phyloP scores from a whole-genome alignment of 1,140 invertebrate genomes.

The Drosophila kanapiae region DNA sequence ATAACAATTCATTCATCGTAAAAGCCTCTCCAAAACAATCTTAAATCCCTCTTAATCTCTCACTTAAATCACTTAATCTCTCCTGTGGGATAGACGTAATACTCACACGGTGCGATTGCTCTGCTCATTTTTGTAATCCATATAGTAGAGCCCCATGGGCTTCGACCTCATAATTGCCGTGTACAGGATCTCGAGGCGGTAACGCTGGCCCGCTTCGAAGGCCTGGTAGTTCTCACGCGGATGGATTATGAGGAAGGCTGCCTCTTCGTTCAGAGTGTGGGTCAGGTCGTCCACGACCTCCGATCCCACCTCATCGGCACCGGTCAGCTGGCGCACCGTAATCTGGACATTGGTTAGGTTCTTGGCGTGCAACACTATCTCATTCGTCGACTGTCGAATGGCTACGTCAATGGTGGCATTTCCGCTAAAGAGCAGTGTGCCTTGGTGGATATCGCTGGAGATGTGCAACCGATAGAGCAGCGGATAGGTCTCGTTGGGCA shows the following conservation, averaged over 20 bases:
- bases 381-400: slow-evolving; percentile 77
- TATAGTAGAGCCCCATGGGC: slow-evolving; percentile 88
- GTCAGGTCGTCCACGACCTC: slow-evolving; percentile 60
- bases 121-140: slow-evolving; percentile 85
- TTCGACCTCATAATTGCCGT: slow-evolving; percentile 70
- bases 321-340: slow-evolving; percentile 53
- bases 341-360: slow-evolving; percentile 74
- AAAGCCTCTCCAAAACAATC: background rate
- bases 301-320: slow-evolving; percentile 6
- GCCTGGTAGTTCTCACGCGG: slow-evolving; percentile 67
- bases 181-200: slow-evolving; percentile 71
- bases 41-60: background rate
- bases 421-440: slow-evolving; percentile 86
- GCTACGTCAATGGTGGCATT: slow-evolving; percentile 87
- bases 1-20: background rate
- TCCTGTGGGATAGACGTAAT: background rate
- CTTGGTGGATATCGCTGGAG: slow-evolving; percentile 87
- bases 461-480: slow-evolving; percentile 89
- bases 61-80: background rate
- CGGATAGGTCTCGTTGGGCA: slow-evolving; percentile 87
- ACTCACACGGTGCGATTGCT: slow-evolving; percentile 70
- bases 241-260: slow-evolving; percentile 70
- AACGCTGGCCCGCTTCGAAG: slow-evolving; percentile 73
- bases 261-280: slow-evolving; percentile 45
- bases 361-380: slow-evolving; percentile 86